Evolutionary conservation across 2,888 invertebrate species (phyloP), one percentile per base, ranked within the genome.

Genomic region (Germaria angustata): DNA sequence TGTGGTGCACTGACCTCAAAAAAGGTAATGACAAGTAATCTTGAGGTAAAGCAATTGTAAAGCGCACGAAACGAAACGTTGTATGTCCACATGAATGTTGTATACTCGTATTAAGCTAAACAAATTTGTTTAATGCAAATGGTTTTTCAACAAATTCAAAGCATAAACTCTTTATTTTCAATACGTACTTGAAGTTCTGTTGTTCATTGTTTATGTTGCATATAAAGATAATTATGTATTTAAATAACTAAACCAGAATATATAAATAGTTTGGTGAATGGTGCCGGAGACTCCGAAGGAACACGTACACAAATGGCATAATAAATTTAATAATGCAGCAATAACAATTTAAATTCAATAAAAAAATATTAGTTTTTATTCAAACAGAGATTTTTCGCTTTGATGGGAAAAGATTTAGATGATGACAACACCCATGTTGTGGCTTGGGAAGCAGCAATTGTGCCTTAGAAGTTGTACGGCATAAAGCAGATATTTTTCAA

Each of bases 1-100:
- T 82, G 82, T 76, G 82, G 82, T 82, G 82, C 82, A 82, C 79
- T 82, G 82, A 82, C 82, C 82, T 82, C 82, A 82, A 82, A 82
- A 82, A 82, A 82, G 82, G 82, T 82, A 82, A 82, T 82, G 82
- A 82, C 82, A 82, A 82, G 79, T 82, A 82, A 82, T 82, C 82
- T 82, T 82, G 82, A 82, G 82, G 82, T 82, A 61, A 71, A 71
- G 41, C 78, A 78, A 79, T 79, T 79, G 65, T 34, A 79, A 59
- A 79, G 57, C 65, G 59, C 79, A 79, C 79, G 79, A 79, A 59
- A n/a, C n/a, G n/a, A n/a, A n/a, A 3, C 7, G 9, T 63, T 55
- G 15, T 13, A 28, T 63, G 20, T 36, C 7, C 15, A 15, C 28
- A 2, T 9, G 13, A 32, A 8, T 49, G 39, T 22, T 65, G 41